These are phyloP conservation scores for Nomada flava DNA, from an alignment of 2,888 invertebrate genomes.

Conservation along the genomic window DNA sequence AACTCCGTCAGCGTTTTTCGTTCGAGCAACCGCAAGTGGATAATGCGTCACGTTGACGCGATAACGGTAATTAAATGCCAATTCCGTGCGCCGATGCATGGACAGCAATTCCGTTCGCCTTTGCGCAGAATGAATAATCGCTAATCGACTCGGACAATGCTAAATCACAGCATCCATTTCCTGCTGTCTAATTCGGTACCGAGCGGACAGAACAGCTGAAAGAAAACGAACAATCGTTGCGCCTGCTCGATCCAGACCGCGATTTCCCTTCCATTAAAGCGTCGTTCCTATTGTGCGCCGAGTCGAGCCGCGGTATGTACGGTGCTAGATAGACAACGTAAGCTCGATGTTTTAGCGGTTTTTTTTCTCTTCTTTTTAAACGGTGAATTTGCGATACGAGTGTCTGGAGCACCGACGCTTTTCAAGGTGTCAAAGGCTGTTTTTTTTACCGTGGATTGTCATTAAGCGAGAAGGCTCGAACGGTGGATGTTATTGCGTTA, in stretches of 20 bases:
- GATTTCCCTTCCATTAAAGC: conserved; percentile 35
- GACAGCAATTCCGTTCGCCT: conserved; percentile 4
- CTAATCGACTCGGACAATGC: conserved; percentile 35
- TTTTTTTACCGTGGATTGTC: too few species aligned
- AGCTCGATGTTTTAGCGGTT: conserved; percentile 6
- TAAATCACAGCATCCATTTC: conserved; percentile 25
- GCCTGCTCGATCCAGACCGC: conserved; percentile 6
- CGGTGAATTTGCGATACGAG: neutral
- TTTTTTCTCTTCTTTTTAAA: neutral
- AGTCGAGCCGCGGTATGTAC: neutral
- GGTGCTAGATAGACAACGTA: neutral
- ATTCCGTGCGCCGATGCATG: neutral
- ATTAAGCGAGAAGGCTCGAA: too few species aligned
- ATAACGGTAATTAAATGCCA: conserved; percentile 27
- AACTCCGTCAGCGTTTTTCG: conserved; percentile 12
- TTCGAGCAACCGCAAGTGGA: conserved; percentile 1
- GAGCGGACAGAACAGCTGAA: neutral
- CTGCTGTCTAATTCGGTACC: conserved; percentile 24
- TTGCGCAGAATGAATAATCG: conserved; percentile 28
- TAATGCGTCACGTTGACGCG: conserved; percentile 19
- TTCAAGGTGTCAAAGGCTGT: too few species aligned
- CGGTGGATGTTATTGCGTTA: too few species aligned
- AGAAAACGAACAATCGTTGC: conserved; percentile 21
- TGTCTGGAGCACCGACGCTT: neutral
- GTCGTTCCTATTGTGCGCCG: conserved; percentile 9